Base-by-base conservation (phyloP, 2,888 invertebrate species). In the Pristionchus maxplancki region DNA sequence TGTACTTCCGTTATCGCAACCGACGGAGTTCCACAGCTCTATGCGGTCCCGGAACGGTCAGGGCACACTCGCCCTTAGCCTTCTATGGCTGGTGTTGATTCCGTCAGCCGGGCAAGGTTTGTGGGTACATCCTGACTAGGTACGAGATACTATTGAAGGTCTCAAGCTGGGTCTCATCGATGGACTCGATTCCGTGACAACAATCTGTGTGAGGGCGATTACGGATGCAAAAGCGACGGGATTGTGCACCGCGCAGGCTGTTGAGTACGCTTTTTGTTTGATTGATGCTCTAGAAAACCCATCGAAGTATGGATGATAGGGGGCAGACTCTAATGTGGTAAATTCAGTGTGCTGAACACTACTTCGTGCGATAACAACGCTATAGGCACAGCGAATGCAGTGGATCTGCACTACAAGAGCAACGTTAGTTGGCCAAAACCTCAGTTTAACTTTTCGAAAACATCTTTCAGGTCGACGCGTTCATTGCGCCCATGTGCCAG, bases 141-240 rank as follows among this genome's bases (percentile, higher is more conserved):
- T n/a, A n/a, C n/a, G n/a, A n/a, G n/a, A n/a, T n/a, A n/a, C n/a
- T n/a, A 15, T 64, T 31, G 71, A 13, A 71, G 71, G 71, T 1
- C 24, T 83, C 34, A 50, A 64, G 31, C n/a, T 85, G n/a, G 85
- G 85, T 31, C 48, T 85, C 4, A 64, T 85, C 31, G 85, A 85
- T 31, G 85, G 85, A 5, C 9, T 8, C 11, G 62, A 37, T 15
- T 13, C 37, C 6, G 24, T 64, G 64, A 64, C 64, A 28, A 64
- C 58, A 0, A 28, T 85, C 9, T 85, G 85, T 17, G 5, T 40
- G 40, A 28, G 37, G 17, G 85, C 85, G 1, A 64, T 85, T 5
- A 31, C 37, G 1, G 85, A 85, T 44, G 85, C 85, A 9, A 85
- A 64, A 44, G 40, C 37, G 4, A 44, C 24, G 11, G 64, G 62